Evolutionary conservation across 2,797 vertebrate genomes (phyloP).

Genomic region (Chiloscyllium punctatum): DNA sequence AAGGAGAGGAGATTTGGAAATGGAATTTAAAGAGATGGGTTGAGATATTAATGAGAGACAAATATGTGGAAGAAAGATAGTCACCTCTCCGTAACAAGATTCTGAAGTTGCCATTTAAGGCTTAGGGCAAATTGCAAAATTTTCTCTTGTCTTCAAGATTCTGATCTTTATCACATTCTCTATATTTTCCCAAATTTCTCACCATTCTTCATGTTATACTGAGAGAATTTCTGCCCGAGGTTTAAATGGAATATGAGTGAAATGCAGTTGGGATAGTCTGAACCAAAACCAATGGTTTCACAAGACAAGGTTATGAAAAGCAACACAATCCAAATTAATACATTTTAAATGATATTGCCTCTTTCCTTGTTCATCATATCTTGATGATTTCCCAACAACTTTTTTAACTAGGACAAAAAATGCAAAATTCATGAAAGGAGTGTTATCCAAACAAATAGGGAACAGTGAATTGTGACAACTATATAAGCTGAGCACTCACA

Average conservation of each 20-base stretch:
- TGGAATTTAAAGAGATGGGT: too few relatives aligned
- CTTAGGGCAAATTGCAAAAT: too few relatives aligned
- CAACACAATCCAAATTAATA: not conserved
- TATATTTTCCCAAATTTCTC: too few relatives aligned
- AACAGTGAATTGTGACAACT: not conserved
- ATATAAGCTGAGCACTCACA: not conserved
- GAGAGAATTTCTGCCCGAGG: too few relatives aligned
- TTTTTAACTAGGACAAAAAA: not conserved
- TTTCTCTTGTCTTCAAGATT: too few relatives aligned
- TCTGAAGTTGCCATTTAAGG: too few relatives aligned
- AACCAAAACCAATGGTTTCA: not conserved
- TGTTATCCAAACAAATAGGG: not conserved
- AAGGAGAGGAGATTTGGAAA: too few relatives aligned
- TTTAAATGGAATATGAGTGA: not conserved
- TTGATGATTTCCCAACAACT: not conserved
- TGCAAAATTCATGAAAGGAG: not conserved
- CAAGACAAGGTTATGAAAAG: not conserved
- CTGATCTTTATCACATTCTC: too few relatives aligned
- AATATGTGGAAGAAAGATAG: too few relatives aligned
- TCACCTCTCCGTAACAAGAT: too few relatives aligned
- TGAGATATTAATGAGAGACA: too few relatives aligned
- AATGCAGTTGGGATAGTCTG: not conserved
- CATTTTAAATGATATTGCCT: not conserved
- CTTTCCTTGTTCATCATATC: not conserved
- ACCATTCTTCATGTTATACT: too few relatives aligned